A percentile compares a stretch with the other conserved stretches of the same genome.
Evolutionary conservation across 2,888 invertebrate genomes (phyloP).

Genomic region (Tenthredo scrophulariae): DNA sequence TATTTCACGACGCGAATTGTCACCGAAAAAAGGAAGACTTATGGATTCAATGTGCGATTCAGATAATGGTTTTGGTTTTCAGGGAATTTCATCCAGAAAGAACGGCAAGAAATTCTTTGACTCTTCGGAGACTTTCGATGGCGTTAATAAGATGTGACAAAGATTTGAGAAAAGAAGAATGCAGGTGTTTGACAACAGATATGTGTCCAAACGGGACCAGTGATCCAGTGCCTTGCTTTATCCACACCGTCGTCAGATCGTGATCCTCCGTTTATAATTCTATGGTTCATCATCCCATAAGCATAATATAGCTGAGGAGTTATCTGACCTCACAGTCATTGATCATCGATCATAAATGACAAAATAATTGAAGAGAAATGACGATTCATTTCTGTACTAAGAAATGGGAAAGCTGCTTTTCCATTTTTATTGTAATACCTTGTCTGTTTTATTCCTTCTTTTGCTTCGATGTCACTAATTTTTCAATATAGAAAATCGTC

Average conservation of each 20-base stretch:
- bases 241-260: constrained; percentile 66
- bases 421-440: neutral
- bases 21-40: neutral
- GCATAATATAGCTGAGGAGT: no score
- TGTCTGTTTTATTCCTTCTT: neutral
- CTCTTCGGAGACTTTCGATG: neutral
- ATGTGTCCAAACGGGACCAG: constrained; percentile 69
- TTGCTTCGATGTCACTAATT: neutral
- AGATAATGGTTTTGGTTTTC: neutral
- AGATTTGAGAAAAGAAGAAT: constrained; percentile 62
- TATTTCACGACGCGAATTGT: neutral
- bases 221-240: constrained; percentile 55
- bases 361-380: neutral
- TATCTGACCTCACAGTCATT: neutral
- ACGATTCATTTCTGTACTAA: neutral
- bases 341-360: neutral
- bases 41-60: neutral
- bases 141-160: constrained; percentile 55
- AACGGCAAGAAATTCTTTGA: neutral
- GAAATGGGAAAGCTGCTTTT: neutral
- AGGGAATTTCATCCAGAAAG: constrained; percentile 7
- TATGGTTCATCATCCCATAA: neutral
- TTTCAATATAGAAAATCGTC: neutral
- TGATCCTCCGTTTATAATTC: neutral
- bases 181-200: constrained; percentile 67